Evolutionary conservation across 2,113 vertebrate species (phyloP).

Genomic region (Clarias magur): DNA sequence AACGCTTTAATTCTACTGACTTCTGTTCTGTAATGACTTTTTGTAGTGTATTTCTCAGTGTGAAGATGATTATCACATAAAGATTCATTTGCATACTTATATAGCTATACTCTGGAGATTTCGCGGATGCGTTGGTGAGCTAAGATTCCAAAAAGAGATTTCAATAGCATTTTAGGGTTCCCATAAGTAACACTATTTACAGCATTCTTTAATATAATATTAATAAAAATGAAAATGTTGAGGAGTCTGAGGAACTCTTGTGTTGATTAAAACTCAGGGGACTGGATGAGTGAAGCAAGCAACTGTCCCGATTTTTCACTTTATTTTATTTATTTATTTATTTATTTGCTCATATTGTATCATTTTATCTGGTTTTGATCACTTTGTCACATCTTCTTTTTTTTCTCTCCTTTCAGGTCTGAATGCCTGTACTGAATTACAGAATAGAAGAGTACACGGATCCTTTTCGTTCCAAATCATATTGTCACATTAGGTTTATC

Average conservation of each 20-base stretch:
- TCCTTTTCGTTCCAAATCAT: neutral
- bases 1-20: neutral
- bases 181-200: constrained; percentile 1
- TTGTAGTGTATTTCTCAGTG: constrained; percentile 6
- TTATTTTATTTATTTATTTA: no score
- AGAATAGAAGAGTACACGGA: neutral
- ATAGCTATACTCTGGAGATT: neutral
- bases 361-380: neutral
- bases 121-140: neutral
- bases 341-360: neutral
- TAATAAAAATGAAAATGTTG: neutral
- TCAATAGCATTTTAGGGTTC: neutral
- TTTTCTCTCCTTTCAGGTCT: neutral
- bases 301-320: neutral
- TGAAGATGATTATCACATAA: constrained; percentile 12
- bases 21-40: constrained; percentile 9
- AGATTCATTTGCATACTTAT: constrained; percentile 11
- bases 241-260: neutral
- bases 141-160: neutral
- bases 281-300: neutral
- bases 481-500: neutral
- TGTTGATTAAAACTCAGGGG: neutral
- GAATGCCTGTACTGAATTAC: neutral
- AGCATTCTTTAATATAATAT: neutral
- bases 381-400: neutral